phyloP scores from a whole-genome alignment of 1,140 invertebrate species.

The Trinorchestia longiramus region DNA sequence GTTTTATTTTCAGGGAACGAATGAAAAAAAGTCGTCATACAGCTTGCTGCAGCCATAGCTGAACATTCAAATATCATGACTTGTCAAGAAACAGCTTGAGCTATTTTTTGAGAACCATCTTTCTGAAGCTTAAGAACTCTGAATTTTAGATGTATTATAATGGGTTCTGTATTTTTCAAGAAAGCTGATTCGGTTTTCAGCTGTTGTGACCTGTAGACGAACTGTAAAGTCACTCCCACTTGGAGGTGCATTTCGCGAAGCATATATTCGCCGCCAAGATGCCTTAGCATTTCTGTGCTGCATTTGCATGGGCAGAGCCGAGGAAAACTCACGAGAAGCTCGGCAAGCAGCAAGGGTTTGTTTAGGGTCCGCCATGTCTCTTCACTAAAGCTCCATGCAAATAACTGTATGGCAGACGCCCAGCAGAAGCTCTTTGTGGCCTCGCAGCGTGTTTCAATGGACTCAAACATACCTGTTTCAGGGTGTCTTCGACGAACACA shows the following conservation, averaged over 20 bases:
- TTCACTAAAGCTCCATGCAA: slow-evolving; percentile 39
- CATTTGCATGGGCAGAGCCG: background rate
- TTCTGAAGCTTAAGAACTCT: background rate
- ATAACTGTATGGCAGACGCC: slow-evolving; percentile 21
- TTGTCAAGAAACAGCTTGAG: background rate
- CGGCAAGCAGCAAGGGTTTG: slow-evolving; percentile 37
- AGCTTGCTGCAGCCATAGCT: background rate
- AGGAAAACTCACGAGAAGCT: background rate
- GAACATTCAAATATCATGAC: background rate
- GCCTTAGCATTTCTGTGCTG: background rate
- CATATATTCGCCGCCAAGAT: background rate
- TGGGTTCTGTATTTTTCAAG: background rate
- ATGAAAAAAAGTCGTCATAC: background rate
- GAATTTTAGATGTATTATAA: background rate
- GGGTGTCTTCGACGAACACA: background rate
- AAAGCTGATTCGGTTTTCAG: background rate
- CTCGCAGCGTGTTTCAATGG: slow-evolving; percentile 20
- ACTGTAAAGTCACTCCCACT: background rate
- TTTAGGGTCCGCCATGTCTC: slow-evolving; percentile 31
- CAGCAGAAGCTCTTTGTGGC: slow-evolving; percentile 14
- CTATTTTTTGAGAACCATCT: background rate
- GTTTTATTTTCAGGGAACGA: no score
- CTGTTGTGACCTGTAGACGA: background rate
- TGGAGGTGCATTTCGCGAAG: background rate
- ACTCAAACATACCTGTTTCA: background rate